phyloP scores from a whole-genome alignment of 2,888 invertebrate species.

The Megaustenia siamemsis region DNA sequence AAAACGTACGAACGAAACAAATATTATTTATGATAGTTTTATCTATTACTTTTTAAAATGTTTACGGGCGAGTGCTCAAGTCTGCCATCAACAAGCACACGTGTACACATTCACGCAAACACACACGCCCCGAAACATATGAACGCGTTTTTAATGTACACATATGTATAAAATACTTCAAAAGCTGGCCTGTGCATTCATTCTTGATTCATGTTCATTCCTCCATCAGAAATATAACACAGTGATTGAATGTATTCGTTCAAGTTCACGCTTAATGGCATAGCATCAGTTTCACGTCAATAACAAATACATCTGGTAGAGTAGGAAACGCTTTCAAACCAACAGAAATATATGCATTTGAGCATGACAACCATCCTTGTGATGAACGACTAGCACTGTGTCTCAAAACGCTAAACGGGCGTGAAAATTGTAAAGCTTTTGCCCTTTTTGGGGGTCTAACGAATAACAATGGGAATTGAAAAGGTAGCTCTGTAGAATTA shows the following conservation, averaged over 20 bases:
- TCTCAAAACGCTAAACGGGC: conserved; percentile 27
- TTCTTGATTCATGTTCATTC: neutral
- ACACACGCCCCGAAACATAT: neutral
- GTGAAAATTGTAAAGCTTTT: conserved; percentile 6
- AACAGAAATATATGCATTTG: conserved; percentile 3
- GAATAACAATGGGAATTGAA: conserved; percentile 7
- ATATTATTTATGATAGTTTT: too few species aligned
- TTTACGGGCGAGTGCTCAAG: too few species aligned
- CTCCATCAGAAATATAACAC: conserved; percentile 6
- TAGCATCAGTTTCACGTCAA: conserved; percentile 1
- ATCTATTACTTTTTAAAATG: too few species aligned
- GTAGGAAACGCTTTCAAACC: conserved; percentile 9
- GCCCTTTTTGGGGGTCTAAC: neutral
- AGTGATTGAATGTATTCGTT: conserved; percentile 6
- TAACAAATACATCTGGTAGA: conserved; percentile 3
- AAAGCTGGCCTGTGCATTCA: neutral
- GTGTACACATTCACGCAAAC: neutral
- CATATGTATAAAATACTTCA: conserved; percentile 4
- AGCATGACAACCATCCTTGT: neutral
- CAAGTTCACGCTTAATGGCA: neutral
- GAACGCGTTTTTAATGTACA: conserved; percentile 3
- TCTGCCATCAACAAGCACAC: neutral
- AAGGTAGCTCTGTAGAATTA: neutral
- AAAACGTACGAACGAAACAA: too few species aligned
- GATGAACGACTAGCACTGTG: neutral